Percentiles rank a stretch among this genome's conserved stretches.
phyloP scores from a whole-genome alignment of 2,888 invertebrate genomes.

The Aphodius granarius region DNA sequence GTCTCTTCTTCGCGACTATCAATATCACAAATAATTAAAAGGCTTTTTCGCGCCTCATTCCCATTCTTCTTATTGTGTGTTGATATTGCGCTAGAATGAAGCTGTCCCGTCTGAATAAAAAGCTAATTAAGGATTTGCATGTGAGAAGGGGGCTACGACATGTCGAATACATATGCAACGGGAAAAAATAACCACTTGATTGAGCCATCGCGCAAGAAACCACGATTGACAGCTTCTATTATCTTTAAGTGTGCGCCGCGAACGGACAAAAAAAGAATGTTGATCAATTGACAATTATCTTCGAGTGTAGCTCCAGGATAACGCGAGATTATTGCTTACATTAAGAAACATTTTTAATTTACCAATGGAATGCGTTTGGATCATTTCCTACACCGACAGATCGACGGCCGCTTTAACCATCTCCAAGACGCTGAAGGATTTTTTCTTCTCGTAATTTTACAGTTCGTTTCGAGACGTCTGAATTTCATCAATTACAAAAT shows the following conservation, averaged over 20 bases:
- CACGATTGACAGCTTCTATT: background rate
- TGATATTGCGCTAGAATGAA: slow-evolving; percentile 4
- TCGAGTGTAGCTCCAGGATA: background rate
- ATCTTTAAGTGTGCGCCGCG: background rate
- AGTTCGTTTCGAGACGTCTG: background rate
- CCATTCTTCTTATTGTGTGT: slow-evolving; percentile 11
- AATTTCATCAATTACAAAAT: background rate
- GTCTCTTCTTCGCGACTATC: background rate
- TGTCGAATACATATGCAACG: background rate
- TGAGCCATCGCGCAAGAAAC: background rate
- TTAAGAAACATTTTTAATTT: background rate
- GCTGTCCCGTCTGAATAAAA: slow-evolving; percentile 11
- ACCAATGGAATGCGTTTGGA: background rate
- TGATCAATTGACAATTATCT: background rate
- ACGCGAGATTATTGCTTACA: background rate
- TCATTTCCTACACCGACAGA: background rate
- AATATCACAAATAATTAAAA: background rate
- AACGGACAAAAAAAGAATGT: background rate
- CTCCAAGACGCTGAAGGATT: background rate
- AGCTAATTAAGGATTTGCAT: slow-evolving; percentile 13
- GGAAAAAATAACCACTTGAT: background rate
- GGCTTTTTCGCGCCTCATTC: slow-evolving; percentile 3
- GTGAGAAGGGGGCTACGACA: slow-evolving; percentile 2
- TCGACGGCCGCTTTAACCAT: background rate
- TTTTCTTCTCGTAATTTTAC: background rate